Base-by-base conservation (phyloP, 2,888 invertebrate genomes). In the Dicroscelio sp. region DNA sequence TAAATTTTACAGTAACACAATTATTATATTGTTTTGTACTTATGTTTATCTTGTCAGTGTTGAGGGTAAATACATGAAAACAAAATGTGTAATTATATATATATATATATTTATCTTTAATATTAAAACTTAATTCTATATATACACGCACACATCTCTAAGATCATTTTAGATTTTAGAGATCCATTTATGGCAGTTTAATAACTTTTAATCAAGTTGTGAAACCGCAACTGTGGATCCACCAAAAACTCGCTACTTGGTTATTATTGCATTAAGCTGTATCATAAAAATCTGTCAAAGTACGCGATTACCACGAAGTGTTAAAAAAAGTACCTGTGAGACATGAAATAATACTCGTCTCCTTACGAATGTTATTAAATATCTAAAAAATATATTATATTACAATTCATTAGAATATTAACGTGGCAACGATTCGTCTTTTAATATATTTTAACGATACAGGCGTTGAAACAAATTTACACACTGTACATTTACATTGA, bases 41-140 rank as follows among this genome's bases (percentile, higher is more conserved):
- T 31, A 31, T 65, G 17, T 65, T 31, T 31, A 31, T 65, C 31
- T 65, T 17, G 52, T 52, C n/a, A 6, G 2, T 23, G 52, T n/a
- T n/a, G 3, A 52, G n/a, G 17, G 52, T 1, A 30, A 20, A 3
- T 14, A 67, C 43, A 84, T 63, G 48, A 48, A 48, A 27, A 25
- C 38, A 6, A 35, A 60, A 76, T 60, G 60, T 88, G 83, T 88
- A 88, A 83, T 88, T 80, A 86, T 86, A 88, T 88, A 86, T 80
- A 86, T 86, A 20, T 83, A 48, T 85, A 31, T 63, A 55, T 78
- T n/a, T 67, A 48, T 55, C n/a, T 95, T 94, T 94, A 95, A 95
- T 94, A 95, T 95, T 95, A 95, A 94, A 92, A 90, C 95, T 96
- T 96, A 96, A 94, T 35, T 92, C 95, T 96, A 96, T 96, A 88